Conservation (phyloP, 2,797 vertebrate species). For the Schizopygopsis pylzovi region DNA sequence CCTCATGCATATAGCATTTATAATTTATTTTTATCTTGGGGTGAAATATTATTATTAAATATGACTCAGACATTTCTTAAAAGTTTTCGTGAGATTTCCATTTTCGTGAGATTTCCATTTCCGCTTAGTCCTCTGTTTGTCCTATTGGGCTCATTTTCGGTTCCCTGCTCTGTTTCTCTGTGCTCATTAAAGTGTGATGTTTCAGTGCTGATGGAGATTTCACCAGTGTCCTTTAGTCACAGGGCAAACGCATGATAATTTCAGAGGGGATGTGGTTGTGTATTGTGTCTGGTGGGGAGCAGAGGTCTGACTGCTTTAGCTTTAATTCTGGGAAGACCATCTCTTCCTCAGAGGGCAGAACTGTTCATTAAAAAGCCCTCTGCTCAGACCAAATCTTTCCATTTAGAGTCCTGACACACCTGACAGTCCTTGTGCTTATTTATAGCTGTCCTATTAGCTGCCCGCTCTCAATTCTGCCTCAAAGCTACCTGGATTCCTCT, state of each 20-base stretch:
- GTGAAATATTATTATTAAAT: not conserved
- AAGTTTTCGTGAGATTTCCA: not conserved
- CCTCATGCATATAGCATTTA: not conserved
- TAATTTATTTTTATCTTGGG: not conserved
- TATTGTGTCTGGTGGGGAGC: not conserved
- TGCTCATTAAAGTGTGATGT: not conserved
- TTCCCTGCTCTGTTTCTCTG: not conserved
- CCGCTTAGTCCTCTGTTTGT: not conserved
- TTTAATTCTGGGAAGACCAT: constrained; percentile 2
- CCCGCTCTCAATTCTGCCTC: constrained; percentile 19
- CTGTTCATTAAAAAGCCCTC: constrained; percentile 55
- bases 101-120: not conserved
- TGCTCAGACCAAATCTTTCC: constrained; percentile 42
- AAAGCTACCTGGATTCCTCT: constrained; percentile 35
- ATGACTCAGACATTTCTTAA: constrained; percentile 9
- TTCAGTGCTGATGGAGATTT: constrained; percentile 8
- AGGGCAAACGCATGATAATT: not conserved
- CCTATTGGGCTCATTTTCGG: not conserved
- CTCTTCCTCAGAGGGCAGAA: constrained; percentile 38
- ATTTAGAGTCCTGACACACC: constrained; percentile 48
- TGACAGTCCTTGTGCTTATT: constrained; percentile 49
- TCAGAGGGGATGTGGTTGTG: not conserved
- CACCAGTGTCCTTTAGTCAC: not conserved
- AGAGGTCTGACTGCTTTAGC: constrained; percentile 1
- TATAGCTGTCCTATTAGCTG: constrained; percentile 48